These are phyloP conservation scores for Nomada fucata DNA, from an alignment of 2,888 invertebrate species.

Conservation along the genomic window DNA sequence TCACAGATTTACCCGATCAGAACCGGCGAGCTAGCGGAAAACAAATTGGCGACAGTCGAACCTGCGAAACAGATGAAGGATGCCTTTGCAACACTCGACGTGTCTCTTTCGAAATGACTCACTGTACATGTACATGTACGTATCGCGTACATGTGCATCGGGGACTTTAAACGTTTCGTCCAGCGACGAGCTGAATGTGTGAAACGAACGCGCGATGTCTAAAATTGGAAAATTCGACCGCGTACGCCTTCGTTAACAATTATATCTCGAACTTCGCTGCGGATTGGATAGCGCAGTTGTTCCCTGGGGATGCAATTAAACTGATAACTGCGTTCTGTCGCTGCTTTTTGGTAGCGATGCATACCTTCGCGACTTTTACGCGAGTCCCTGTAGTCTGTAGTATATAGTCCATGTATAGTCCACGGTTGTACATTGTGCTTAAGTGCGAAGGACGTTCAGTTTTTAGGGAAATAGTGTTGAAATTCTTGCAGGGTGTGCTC, in stretches of 20 bases:
- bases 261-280: slow-evolving; percentile 64
- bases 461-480: too few species aligned
- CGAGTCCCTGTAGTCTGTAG: too few species aligned
- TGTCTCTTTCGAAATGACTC: background rate
- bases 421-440: too few species aligned
- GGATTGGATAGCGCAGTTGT: slow-evolving; percentile 68
- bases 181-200: background rate
- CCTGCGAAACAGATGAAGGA: slow-evolving; percentile 24
- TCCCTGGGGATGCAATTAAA: slow-evolving; percentile 69
- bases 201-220: background rate
- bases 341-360: background rate
- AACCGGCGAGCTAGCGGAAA: slow-evolving; percentile 5
- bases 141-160: background rate
- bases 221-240: slow-evolving; percentile 43
- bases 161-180: background rate
- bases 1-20: background rate
- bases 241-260: slow-evolving; percentile 68
- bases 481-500: too few species aligned
- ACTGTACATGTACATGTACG: background rate
- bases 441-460: too few species aligned
- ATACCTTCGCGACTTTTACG: too few species aligned
- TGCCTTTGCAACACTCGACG: background rate
- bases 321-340: slow-evolving; percentile 69
- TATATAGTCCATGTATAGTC: too few species aligned
- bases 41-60: slow-evolving; percentile 10